Percentiles rank a stretch among this genome's conserved stretches.
Evolutionary conservation across 2,113 vertebrate genomes (phyloP).

Genomic region (Malurus cyaneus): DNA sequence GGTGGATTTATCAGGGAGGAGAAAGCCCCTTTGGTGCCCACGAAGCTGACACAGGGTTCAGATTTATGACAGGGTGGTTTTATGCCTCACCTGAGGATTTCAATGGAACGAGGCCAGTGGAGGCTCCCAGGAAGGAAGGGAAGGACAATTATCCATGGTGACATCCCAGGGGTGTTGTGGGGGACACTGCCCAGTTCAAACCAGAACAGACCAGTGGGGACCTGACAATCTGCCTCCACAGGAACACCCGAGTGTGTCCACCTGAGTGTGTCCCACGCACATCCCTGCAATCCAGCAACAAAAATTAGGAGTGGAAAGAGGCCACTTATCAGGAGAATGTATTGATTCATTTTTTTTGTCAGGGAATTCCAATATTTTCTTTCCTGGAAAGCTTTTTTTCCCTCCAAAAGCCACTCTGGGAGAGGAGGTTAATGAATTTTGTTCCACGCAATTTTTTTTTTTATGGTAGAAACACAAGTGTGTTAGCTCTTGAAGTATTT

Average conservation of each 20-base stretch:
- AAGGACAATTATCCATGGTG: not conserved
- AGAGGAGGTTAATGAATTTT: not conserved
- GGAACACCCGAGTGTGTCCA: not conserved
- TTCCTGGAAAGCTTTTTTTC: not conserved
- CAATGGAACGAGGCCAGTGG: not conserved
- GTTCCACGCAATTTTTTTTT: not conserved
- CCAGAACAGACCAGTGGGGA: not conserved
- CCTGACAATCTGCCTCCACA: not conserved
- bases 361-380: not conserved
- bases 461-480: not conserved
- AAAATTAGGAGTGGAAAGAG: not conserved
- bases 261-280: rapidly evolving
- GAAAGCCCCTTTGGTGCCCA: not conserved
- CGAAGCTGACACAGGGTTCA: not conserved
- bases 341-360: not conserved
- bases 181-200: not conserved
- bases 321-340: not conserved
- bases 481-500: conserved; percentile 4
- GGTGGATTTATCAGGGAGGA: not conserved
- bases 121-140: not conserved
- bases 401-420: not conserved
- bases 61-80: not conserved
- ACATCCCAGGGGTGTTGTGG: not conserved
- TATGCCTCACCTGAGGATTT: not conserved
- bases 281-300: not conserved